Evolutionary conservation across 2,797 vertebrate genomes (phyloP).

Genomic region (Platyrinchus mystaceus): DNA sequence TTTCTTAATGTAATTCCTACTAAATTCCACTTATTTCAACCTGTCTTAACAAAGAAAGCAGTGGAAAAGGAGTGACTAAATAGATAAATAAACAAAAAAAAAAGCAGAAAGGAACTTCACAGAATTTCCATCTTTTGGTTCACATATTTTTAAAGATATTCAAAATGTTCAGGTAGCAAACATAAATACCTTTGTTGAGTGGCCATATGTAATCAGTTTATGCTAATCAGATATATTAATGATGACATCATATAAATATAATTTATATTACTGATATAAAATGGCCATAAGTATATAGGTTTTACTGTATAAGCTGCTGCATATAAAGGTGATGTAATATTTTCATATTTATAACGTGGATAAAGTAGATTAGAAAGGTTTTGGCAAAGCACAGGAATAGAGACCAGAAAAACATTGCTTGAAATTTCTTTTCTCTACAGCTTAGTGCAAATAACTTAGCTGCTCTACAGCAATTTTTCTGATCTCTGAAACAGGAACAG

Average conservation of each 20-base stretch:
- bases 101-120: not conserved
- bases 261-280: not conserved
- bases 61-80: not conserved
- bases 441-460: constrained; percentile 7
- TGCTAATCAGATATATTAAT: not conserved
- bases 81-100: not conserved
- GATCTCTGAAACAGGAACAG: not conserved
- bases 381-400: not conserved
- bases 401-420: not conserved
- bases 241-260: not conserved
- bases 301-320: not conserved
- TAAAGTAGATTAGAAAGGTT: not conserved
- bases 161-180: not conserved
- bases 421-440: not conserved
- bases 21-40: not conserved
- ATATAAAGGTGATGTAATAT: not conserved
- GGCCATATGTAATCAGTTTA: not conserved
- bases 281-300: not conserved
- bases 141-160: not conserved
- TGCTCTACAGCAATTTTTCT: constrained; percentile 13
- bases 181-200: not conserved
- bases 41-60: not conserved
- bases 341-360: not conserved
- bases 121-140: not conserved
- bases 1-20: not conserved